Base-by-base conservation (phyloP, 2,888 invertebrate genomes). In the Megamerina dolium region DNA sequence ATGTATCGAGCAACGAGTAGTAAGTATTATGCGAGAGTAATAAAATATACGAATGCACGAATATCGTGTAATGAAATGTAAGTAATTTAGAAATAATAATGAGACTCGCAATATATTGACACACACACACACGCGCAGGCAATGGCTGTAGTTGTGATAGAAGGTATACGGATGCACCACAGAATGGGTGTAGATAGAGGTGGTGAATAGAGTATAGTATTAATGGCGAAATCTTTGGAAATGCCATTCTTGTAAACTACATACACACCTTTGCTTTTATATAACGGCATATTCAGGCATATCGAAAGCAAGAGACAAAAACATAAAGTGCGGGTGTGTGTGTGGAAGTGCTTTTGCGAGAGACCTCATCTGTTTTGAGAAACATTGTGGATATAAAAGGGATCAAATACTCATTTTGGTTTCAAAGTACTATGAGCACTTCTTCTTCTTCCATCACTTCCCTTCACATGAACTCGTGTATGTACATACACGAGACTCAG, bases 401-500 rank as follows among this genome's bases (percentile, higher is more conserved):
- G 53, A 57, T 57, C 57, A 57, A 55, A 55, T 52, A 49, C 53
- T 57, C 54, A 57, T 57, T 57, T 55, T 43, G 51, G 43, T 48
- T 56, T 53, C 54, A 54, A 64, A 63, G n/a, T n/a, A n/a, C n/a
- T n/a, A n/a, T n/a, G n/a, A n/a, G 52, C 41, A 51, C 48, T 50
- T 54, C 44, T 46, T 39, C 53, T 53, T 50, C 49, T 43, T 49
- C 45, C 39, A n/a, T n/a, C n/a, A n/a, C n/a, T n/a, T n/a, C n/a
- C n/a, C n/a, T n/a, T n/a, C n/a, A n/a, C n/a, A n/a, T n/a, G n/a
- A n/a, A n/a, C 34, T 50, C 41, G 46, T 45, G 53, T 48, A 49
- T 48, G n/a, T n/a, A n/a, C n/a, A n/a, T n/a, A n/a, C n/a, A n/a
- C n/a, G n/a, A n/a, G n/a, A n/a, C n/a, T n/a, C n/a, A n/a, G n/a